Base-by-base conservation (phyloP, 2,888 invertebrate genomes). In the Mycogona germanica region DNA sequence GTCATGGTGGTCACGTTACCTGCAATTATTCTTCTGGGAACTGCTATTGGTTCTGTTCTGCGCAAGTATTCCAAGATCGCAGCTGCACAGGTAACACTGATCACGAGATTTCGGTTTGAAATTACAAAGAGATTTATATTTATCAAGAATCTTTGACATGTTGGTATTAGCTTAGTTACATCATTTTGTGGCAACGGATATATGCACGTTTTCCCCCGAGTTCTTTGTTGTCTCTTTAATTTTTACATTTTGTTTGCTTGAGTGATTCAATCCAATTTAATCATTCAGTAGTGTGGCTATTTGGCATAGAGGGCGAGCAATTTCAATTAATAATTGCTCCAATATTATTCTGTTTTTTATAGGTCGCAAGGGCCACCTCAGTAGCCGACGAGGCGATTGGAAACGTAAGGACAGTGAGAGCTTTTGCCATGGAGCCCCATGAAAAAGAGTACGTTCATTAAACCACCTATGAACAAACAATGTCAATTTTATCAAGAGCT, bases 321-420 rank as follows among this genome's bases (percentile, higher is more conserved):
- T 35, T 35, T n/a, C 35, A 35, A 12, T 35, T 35, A n/a, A 35
- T n/a, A n/a, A n/a, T n/a, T n/a, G n/a, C n/a, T n/a, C n/a, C n/a
- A n/a, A n/a, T n/a, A 35, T 35, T 35, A 35, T 32, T 9, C 12
- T 54, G 23, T 29, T 21, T 40, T 23, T 57, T 56, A 45, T 65
- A 91, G 84, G 74, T 82, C 57, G 87, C 92, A 61, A 84, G 82
- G 66, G 80, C 92, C 1, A 88, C 89, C 0, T 78, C 86, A 1
- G 82, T 93, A 35, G 91, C 91, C 14, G 92, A 93, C 68, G 96
- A 96, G 72, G 92, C 93, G 2, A 75, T 97, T 53, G 80, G 87
- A 35, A 96, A 96, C 70, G 85, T 97, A 60, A 76, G 92, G 48
- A 96, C 95, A 1, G 96, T 97, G 0, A 75, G 93, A 60, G 86